These are phyloP conservation scores for Drymodes brunneopygia DNA, from an alignment of 2,113 vertebrate genomes.

Conservation along the genomic window DNA sequence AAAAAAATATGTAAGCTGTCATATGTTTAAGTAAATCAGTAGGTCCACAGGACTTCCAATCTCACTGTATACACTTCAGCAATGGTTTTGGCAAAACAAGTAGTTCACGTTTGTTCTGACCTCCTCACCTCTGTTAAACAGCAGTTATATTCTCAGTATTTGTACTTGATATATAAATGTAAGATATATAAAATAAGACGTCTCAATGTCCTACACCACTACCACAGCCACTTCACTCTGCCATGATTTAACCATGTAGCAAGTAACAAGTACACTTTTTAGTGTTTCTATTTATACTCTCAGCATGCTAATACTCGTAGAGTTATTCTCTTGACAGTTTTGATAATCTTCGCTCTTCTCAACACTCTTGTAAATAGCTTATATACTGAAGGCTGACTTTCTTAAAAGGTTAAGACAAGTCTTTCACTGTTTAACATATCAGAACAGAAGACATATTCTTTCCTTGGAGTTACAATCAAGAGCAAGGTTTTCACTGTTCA, in stretches of 20 bases:
- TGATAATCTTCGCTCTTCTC: neutral
- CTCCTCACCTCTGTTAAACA: neutral
- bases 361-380: neutral
- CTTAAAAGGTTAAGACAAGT: neutral
- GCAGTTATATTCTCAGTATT: neutral
- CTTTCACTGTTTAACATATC: neutral
- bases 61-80: neutral
- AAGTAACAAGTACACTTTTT: neutral
- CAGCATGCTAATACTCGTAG: accelerated
- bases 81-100: neutral
- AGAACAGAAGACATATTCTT: neutral
- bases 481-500: neutral
- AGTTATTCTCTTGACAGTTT: neutral
- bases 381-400: neutral
- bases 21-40: neutral
- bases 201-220: neutral
- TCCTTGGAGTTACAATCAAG: neutral
- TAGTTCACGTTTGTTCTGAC: neutral
- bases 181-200: neutral
- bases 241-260: neutral
- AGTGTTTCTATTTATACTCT: neutral
- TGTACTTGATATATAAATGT: neutral
- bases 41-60: neutral
- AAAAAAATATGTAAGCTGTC: neutral
- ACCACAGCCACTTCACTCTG: neutral